Conservation (phyloP, 2,797 vertebrate species). For the Hyperoplus lanceolatus region DNA sequence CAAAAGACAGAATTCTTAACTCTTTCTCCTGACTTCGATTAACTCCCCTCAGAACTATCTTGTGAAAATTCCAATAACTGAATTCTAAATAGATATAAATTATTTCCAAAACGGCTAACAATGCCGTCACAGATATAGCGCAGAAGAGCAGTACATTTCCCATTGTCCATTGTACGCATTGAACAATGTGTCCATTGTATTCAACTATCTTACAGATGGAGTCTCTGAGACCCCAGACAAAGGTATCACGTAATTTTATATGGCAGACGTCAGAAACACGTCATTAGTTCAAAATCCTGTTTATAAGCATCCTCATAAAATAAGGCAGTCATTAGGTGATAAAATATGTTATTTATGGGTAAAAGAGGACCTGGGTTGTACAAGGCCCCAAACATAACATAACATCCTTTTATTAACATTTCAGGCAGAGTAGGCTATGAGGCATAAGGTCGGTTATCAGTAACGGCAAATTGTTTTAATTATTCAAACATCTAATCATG, state of each 20-base stretch:
- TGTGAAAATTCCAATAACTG: background rate
- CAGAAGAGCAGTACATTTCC: background rate
- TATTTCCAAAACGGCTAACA: background rate
- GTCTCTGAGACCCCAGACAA: background rate
- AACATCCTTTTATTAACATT: background rate
- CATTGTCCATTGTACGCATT: no score
- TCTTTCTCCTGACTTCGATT: no score
- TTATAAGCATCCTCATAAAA: background rate
- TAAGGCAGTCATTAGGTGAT: background rate
- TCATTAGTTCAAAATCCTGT: background rate
- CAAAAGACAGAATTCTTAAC: no score
- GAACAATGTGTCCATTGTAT: background rate
- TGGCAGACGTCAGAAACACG: background rate
- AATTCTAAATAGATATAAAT: background rate
- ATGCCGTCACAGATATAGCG: background rate
- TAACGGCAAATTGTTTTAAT: constrained; percentile 61
- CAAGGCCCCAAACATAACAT: background rate
- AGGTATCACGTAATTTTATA: background rate
- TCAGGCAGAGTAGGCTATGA: background rate
- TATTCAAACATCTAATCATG: constrained; percentile 55
- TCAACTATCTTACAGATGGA: background rate
- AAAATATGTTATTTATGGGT: background rate
- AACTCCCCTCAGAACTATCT: no score
- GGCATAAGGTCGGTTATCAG: background rate
- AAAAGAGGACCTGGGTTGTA: background rate